These are phyloP conservation scores for Scaptomyza graminum DNA, from an alignment of 1,140 invertebrate species.

Conservation along the genomic window DNA sequence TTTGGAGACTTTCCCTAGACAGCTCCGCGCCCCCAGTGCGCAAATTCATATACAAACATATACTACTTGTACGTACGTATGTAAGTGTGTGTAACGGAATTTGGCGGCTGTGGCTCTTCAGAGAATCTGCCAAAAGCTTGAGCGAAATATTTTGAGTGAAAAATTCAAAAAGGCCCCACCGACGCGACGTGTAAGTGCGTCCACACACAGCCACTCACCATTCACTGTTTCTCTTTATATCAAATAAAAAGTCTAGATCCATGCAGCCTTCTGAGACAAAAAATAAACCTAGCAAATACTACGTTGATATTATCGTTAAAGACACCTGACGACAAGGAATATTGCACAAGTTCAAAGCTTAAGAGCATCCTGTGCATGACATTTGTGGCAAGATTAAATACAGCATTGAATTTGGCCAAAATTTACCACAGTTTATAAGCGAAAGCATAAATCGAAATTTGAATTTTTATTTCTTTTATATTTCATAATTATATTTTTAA, in stretches of 20 bases:
- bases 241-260: not conserved
- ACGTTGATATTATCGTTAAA: conserved; percentile 50
- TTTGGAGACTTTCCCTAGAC: conserved; percentile 64
- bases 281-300: conserved; percentile 56
- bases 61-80: not conserved
- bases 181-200: not conserved
- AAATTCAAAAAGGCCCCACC: conserved; percentile 7
- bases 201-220: conserved; percentile 5
- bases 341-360: not conserved
- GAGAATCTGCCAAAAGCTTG: conserved; percentile 55
- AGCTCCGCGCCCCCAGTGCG: conserved; percentile 11
- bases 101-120: conserved; percentile 42
- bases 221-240: not conserved
- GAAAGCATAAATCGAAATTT: not conserved
- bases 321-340: conserved; percentile 52
- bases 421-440: not conserved
- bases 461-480: too few species aligned
- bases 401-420: too few species aligned
- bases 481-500: too few species aligned
- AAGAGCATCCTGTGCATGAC: not conserved
- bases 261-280: not conserved
- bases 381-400: conserved; percentile 17
- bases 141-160: conserved; percentile 63
- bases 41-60: not conserved
- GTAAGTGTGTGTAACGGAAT: conserved; percentile 60